Evolutionary conservation across 2,888 invertebrate species (phyloP), one percentile per base, ranked within the genome.

Genomic region (Dioctria linearis): DNA sequence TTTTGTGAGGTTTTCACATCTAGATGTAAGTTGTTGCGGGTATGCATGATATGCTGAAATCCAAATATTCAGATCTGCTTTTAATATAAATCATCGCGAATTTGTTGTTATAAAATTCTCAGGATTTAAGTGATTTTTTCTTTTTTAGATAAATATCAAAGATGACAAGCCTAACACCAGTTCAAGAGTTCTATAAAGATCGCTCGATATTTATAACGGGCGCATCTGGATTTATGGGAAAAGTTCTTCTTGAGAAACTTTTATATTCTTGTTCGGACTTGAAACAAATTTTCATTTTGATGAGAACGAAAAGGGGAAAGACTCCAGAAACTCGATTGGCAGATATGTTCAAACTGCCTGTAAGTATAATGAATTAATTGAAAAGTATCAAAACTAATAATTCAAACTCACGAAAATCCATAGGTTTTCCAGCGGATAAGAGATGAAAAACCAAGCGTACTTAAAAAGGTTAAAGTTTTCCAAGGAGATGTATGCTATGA

Each of bases 401-500:
- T 25, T n/a, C n/a, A 25, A 25, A 25, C 0, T 1, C 25, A 25
- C 25, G 25, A 25, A 25, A 25, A 11, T 88, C 78, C 80, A 82
- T 88, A 95, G 95, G 89, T 95, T 86, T 95, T 95, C 86, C 90
- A 93, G 83, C 91, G 95, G 85, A 90, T 95, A 84, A 90, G 92
- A 84, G 92, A 93, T 82, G 94, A 92, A 82, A 92, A 93, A 80
- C 94, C 96, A 0, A 90, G 93, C 65, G 90, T 92, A 6, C 90
- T 95, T 84, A 92, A 93, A 86, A 97, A 97, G 88, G 89, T 98
- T 43, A 89, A 93, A 75, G 92, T 95, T 0, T 89, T 97, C 2
- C 90, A 91, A 69, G 96, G 96, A 1, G 96, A 96, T 86, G 92
- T 96, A n/a, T 90, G 92, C 78, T 90, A 90, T 80, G 88, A 89